Evolutionary conservation across 2,797 vertebrate species (phyloP), one percentile per base, ranked within the genome.

Genomic region (Masticophis lateralis): DNA sequence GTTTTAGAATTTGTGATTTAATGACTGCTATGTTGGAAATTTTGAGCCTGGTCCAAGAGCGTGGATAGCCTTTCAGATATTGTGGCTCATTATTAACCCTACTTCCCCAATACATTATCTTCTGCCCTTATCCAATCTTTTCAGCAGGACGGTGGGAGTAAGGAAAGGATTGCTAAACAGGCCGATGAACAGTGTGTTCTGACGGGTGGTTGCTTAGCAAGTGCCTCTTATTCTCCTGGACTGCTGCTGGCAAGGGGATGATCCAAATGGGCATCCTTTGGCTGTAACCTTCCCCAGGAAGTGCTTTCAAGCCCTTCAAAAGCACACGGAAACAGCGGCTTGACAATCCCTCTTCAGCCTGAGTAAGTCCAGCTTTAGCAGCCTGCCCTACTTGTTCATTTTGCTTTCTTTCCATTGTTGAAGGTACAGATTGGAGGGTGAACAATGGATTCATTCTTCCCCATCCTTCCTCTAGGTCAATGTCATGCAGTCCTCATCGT

Each of bases 261-360:
- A 97, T 97, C 95, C 95, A 96, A 96, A 94, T 56, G 95, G 95
- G 94, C 95, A 96, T 92, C 93, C 92, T 95, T 95, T 95, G 96
- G 93, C 95, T 96, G 87, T 0, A 86, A 43, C 87, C 1, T 94
- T 93, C 93, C 63, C 6, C 95, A 95, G 96, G 95, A 96, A 97
- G 95, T 91, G 93, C 92, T 97, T 97, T 96, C 95, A 95, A 95
- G 91, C 94, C 93, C 93, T 95, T 90, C 93, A 14, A 8, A 91
- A 97, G 92, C 3, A 37, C 94, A 28, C 11, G 53, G 91, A 94
- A 93, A 86, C 27, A 27, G 90, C n/a, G 12, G 59, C 89, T 92
- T 89, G 69, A 94, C 91, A 94, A 94, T 89, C 25, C 10, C 89
- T 88, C 91, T 91, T 66, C 66, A 92, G 86, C 89, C 91, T 4